These are phyloP conservation scores for Macrotis lagotis DNA, from an alignment of 2,113 vertebrate genomes.

Conservation along the genomic window DNA sequence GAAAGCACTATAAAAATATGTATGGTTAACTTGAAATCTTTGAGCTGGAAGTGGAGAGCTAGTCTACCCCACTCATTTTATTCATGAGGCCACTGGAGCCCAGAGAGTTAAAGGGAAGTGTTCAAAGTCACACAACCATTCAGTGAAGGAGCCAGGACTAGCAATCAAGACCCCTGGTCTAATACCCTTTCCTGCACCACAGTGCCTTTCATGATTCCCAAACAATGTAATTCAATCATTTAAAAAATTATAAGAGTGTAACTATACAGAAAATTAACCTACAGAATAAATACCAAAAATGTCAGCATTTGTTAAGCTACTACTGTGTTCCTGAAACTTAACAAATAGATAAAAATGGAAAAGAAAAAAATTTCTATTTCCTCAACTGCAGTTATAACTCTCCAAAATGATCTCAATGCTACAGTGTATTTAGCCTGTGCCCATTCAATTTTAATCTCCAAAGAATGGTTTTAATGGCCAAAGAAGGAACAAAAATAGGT, in stretches of 20 bases:
- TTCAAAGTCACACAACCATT: not conserved
- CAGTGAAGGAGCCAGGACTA: not conserved
- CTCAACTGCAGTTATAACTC: not conserved
- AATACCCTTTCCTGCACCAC: not conserved
- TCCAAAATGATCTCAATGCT: not conserved
- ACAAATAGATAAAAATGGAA: not conserved
- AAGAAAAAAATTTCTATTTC: not conserved
- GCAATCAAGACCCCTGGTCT: not conserved
- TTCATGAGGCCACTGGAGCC: not conserved
- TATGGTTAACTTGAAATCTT: not conserved
- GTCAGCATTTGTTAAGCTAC: not conserved
- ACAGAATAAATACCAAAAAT: not conserved
- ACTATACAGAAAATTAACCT: not conserved
- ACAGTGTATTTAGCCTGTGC: not conserved
- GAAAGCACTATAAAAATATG: not conserved
- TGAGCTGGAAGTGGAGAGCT: not conserved
- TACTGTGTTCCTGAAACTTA: not conserved
- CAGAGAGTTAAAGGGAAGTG: not conserved
- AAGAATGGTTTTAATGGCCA: not conserved
- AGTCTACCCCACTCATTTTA: not conserved
- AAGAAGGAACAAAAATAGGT: not conserved
- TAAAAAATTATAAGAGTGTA: not conserved
- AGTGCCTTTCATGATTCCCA: not conserved
- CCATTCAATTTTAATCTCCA: not conserved
- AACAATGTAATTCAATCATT: not conserved